Evolutionary conservation across 2,888 invertebrate genomes (phyloP), one percentile per base, ranked within the genome.

Genomic region (Pseudococcus jackbeardsleyi): DNA sequence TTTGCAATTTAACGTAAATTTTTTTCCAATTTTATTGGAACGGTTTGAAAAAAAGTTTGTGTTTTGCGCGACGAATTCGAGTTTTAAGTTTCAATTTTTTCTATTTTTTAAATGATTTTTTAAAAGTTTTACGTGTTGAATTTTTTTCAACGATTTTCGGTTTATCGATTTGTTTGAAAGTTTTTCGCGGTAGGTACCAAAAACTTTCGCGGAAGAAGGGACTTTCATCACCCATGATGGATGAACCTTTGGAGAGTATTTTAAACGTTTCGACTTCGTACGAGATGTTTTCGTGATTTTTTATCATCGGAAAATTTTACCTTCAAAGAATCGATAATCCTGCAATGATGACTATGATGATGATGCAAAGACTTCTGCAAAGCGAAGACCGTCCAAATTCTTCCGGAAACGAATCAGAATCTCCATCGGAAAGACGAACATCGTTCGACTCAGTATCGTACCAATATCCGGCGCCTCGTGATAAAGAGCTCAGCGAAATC

Each of bases 291-390:
- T 59, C 19, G 19, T 59, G 59, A 59, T 59, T 59, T 19, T 6
- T 59, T 19, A 19, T 59, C 19, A 59, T 59, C 8, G 59, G 59
- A 59, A 59, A 59, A 59, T 59, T 59, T 59, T n/a, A n/a, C n/a
- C 59, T n/a, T 9, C 26, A 33, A 85, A 68, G 64, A 33, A 48
- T n/a, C 85, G 85, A 19, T 85, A 54, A 68, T 46, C 85, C 50
- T 79, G 88, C 89, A 87, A 90, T 89, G 89, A 90, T 90, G 90
- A 90, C 90, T 88, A 90, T 90, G 90, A 90, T 90, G 90, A 90
- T 90, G 90, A 90, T 90, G 90, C 89, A 90, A 86, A 88, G 90
- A 22, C 85, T 90, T 50, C 88, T 90, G 85, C 90, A 90, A 88
- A 89, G 89, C 54, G 89, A 89, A 68, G 88, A 89, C 77, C 86